Base-by-base conservation (phyloP, 2,888 invertebrate species). In the Beris morrisii region DNA sequence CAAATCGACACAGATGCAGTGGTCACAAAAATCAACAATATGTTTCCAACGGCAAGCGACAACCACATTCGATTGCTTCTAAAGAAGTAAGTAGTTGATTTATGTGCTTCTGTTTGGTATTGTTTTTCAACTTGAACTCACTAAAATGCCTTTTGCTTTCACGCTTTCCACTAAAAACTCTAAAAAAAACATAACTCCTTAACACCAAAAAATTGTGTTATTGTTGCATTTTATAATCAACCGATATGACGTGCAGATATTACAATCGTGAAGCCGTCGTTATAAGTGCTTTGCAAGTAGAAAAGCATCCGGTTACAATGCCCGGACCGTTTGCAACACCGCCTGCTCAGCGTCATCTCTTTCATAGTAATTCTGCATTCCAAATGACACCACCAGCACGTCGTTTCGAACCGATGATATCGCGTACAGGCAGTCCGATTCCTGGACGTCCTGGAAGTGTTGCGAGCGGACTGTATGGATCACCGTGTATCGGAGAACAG, bases 221-320 rank as follows among this genome's bases (percentile, higher is more conserved):
- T 45, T 45, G 6, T 12, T 12, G 48, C 13, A 48, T 15, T 15
- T 48, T 48, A 22, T 22, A 48, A 48, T 38, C 2, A 38, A 38
- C 38, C 38, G 9, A 7, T 52, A 4, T 7, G n/a, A 44, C 44
- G 44, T n/a, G n/a, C 81, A 95, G 95, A 83, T 95, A 95, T 82
- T 93, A 95, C 83, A 93, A 93, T 80, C 88, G 95, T 72, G 93
- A 94, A 81, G 93, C 94, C 68, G 90, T 95, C 72, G 95, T 95
- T 67, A 92, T 95, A 82, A 94, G 94, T 79, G 94, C 95, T 64
- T 85, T 95, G 69, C 93, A 95, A 84, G 93, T 95, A 73, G 95
- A 95, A 81, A 95, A 94, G 81, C 90, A 93, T 83, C 93, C 93
- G 61, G 88, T 93, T 70, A 90, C 91, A 50, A 92, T 92, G 68